phyloP scores from a whole-genome alignment of 2,888 invertebrate genomes.

The Philhelius pedissequus region DNA sequence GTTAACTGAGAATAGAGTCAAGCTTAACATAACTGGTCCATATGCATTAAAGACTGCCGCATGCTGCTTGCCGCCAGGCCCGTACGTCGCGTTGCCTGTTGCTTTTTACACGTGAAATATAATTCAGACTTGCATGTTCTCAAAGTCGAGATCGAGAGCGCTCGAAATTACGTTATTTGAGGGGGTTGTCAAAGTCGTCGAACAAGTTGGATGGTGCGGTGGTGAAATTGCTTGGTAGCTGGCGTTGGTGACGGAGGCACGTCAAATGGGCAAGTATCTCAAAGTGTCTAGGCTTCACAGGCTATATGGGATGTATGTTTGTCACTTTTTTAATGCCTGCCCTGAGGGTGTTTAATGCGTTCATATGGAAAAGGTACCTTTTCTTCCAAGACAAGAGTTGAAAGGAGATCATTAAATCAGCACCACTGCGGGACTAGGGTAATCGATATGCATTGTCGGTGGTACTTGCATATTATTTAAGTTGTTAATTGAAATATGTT shows the following conservation, averaged over 20 bases:
- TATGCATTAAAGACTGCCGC: not conserved
- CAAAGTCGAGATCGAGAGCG: slow-evolving; percentile 29
- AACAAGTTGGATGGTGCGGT: slow-evolving; percentile 32
- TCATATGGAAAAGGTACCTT: slow-evolving; percentile 28
- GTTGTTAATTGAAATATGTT: slow-evolving; percentile 7
- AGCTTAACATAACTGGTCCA: slow-evolving; percentile 60
- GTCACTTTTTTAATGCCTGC: not conserved
- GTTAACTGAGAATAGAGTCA: slow-evolving; percentile 41
- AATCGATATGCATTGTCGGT: not conserved
- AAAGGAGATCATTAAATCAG: slow-evolving; percentile 24
- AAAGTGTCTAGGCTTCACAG: slow-evolving; percentile 10
- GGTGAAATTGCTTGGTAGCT: not conserved
- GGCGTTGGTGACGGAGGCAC: slow-evolving; percentile 43
- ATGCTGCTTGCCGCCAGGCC: not conserved
- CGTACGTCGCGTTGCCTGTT: not conserved
- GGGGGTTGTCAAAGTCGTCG: slow-evolving; percentile 59
- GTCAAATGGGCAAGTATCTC: slow-evolving; percentile 57
- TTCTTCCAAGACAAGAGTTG: slow-evolving; percentile 40
- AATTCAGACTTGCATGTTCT: slow-evolving; percentile 56
- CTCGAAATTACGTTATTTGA: slow-evolving; percentile 27
- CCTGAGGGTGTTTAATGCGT: slow-evolving; percentile 50
- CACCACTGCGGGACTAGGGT: not conserved
- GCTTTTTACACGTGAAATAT: not conserved
- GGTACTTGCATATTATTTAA: slow-evolving; percentile 20
- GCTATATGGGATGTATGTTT: slow-evolving; percentile 3